These are phyloP conservation scores for Uropsilus gracilis DNA, from an alignment of 2,113 vertebrate species.

Conservation along the genomic window DNA sequence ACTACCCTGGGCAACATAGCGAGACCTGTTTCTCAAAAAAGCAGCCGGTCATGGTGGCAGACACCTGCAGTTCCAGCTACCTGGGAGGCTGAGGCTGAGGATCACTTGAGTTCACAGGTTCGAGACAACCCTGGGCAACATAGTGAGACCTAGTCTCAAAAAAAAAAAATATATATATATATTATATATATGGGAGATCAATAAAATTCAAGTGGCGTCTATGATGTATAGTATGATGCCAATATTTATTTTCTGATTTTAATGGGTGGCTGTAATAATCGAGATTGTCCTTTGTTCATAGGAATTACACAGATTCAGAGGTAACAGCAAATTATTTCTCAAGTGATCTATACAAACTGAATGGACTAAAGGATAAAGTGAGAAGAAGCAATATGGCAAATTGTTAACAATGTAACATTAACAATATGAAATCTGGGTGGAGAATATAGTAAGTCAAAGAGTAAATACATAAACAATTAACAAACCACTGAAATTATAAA, in stretches of 20 bases:
- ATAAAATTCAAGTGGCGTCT: neutral
- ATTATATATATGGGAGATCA: neutral
- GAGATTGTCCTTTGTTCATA: neutral
- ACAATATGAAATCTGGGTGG: neutral
- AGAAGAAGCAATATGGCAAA: conserved; percentile 9
- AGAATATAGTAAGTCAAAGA: neutral
- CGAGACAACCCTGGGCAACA: no score
- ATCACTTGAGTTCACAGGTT: no score
- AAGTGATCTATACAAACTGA: conserved; percentile 31
- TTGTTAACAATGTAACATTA: conserved; percentile 31
- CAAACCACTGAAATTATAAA: conserved; percentile 1
- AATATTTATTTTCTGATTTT: conserved; percentile 17
- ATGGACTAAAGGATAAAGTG: neutral
- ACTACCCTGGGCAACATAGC: no score
- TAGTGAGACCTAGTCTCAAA: no score
- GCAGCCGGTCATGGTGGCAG: no score
- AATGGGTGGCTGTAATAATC: neutral
- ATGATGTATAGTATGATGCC: neutral
- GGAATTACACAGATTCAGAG: neutral
- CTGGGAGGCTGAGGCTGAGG: no score
- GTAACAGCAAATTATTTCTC: conserved; percentile 14
- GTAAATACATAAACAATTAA: conserved; percentile 24
- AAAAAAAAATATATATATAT: no score
- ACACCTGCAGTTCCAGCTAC: no score
- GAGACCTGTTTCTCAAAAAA: no score